A percentile compares a stretch with the other conserved stretches of the same genome.
Evolutionary conservation across 2,113 vertebrate genomes (phyloP).

Genomic region (Laterallus jamaicensis): DNA sequence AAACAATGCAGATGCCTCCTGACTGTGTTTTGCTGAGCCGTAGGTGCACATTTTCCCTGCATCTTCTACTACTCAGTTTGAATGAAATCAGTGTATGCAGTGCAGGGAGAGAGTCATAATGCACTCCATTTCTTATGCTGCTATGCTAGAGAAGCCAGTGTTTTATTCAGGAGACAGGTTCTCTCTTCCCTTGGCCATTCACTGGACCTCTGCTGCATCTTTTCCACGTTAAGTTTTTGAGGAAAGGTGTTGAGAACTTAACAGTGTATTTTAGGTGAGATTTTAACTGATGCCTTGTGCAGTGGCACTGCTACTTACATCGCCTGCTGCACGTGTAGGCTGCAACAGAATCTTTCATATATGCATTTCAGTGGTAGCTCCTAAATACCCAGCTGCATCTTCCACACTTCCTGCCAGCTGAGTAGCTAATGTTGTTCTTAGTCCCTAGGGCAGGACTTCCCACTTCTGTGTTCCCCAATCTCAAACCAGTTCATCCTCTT

Average conservation of each 20-base stretch:
- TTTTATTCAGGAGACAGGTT: background rate
- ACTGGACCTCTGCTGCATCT: background rate
- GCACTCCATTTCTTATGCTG: background rate
- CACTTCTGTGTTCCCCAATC: background rate
- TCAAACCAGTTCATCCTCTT: background rate
- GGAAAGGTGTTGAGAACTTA: background rate
- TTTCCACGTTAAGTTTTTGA: background rate
- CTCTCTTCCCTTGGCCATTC: background rate
- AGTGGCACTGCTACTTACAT: background rate
- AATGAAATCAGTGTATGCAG: background rate
- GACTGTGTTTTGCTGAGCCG: background rate
- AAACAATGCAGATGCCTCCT: background rate
- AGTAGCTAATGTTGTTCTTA: background rate
- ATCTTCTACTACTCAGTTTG: background rate
- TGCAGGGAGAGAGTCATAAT: background rate
- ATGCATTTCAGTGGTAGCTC: background rate
- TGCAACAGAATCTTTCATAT: background rate
- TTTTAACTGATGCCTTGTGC: background rate
- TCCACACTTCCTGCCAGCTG: background rate
- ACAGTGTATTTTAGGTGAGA: background rate
- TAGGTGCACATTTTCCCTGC: background rate
- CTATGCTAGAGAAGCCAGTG: background rate
- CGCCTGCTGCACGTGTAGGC: background rate
- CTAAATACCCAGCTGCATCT: background rate
- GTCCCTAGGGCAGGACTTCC: background rate